These are phyloP conservation scores for Zelostemma sp. DNA, from an alignment of 1,140 invertebrate genomes.

Conservation along the genomic window DNA sequence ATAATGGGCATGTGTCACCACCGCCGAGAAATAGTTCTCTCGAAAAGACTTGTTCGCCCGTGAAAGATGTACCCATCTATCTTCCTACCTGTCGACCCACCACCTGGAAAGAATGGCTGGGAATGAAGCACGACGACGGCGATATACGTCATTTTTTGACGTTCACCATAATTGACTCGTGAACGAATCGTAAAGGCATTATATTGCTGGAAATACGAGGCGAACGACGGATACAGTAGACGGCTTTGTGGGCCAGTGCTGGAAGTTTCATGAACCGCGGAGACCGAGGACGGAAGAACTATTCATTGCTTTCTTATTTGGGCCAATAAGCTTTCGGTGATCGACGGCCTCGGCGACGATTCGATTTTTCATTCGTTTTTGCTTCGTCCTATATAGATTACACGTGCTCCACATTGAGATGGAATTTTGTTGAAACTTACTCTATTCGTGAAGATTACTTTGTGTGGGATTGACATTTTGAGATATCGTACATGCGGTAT, in stretches of 20 bases:
- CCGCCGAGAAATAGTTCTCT: slow-evolving; percentile 13
- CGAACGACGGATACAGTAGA: slow-evolving; percentile 4
- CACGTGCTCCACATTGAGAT: too few relatives aligned
- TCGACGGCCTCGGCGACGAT: too few relatives aligned
- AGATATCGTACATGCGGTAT: too few relatives aligned
- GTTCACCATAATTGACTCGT: slow-evolving; percentile 13
- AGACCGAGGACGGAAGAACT: not conserved
- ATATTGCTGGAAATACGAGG: slow-evolving; percentile 11
- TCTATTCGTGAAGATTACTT: too few relatives aligned
- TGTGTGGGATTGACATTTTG: too few relatives aligned
- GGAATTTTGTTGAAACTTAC: too few relatives aligned
- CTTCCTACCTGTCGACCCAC: slow-evolving; percentile 2
- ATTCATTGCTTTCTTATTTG: slow-evolving; percentile 16
- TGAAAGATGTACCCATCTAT: slow-evolving; percentile 11
- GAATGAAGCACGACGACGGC: slow-evolving; percentile 6
- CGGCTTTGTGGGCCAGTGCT: slow-evolving; percentile 5
- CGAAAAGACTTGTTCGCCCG: not conserved
- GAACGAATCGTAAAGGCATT: slow-evolving; percentile 15
- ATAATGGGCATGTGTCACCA: slow-evolving; percentile 50
- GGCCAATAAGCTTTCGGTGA: too few relatives aligned
- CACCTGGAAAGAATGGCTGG: slow-evolving; percentile 8
- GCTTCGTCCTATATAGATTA: too few relatives aligned
- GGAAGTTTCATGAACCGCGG: slow-evolving; percentile 9
- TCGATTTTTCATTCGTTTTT: too few relatives aligned
- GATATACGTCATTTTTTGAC: slow-evolving; percentile 16